Evolutionary conservation across 2,888 invertebrate genomes (phyloP).

Genomic region (Caenorhabditis sp.): DNA sequence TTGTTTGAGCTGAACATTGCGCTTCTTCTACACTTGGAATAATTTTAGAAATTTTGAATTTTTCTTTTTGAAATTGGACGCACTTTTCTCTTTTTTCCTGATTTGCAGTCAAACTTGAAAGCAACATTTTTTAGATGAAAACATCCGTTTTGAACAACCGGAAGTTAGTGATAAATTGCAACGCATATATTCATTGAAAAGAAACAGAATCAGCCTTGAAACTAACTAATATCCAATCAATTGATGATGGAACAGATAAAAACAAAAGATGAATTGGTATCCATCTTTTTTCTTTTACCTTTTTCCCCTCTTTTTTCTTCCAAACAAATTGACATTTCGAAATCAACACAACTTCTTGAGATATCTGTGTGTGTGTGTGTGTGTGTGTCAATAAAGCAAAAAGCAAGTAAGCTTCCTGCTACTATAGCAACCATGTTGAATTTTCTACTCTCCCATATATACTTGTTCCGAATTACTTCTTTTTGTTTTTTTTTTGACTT

Average conservation of each 20-base stretch:
- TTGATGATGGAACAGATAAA: background rate
- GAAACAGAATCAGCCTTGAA: background rate
- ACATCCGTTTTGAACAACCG: no score
- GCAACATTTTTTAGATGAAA: no score
- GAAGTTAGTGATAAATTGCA: no score
- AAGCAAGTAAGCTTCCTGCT: slow-evolving; percentile 11
- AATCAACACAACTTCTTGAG: slow-evolving; percentile 1
- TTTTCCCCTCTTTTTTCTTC: background rate
- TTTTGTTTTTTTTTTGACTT: background rate
- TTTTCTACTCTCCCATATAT: background rate
- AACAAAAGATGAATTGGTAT: background rate
- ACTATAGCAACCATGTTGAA: slow-evolving; percentile 35
- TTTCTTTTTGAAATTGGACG: no score
- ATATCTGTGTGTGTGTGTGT: background rate
- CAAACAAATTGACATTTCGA: background rate
- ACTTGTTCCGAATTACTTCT: background rate
- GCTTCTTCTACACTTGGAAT: no score
- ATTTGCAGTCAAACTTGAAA: no score
- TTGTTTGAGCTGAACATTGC: no score
- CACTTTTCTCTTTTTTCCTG: no score
- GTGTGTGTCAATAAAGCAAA: background rate
- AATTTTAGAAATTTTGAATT: no score
- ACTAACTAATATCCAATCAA: background rate
- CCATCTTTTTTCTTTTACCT: background rate
- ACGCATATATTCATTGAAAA: background rate